These are phyloP conservation scores for Argyresthia goedartella DNA, from an alignment of 2,888 invertebrate genomes.

Conservation along the genomic window DNA sequence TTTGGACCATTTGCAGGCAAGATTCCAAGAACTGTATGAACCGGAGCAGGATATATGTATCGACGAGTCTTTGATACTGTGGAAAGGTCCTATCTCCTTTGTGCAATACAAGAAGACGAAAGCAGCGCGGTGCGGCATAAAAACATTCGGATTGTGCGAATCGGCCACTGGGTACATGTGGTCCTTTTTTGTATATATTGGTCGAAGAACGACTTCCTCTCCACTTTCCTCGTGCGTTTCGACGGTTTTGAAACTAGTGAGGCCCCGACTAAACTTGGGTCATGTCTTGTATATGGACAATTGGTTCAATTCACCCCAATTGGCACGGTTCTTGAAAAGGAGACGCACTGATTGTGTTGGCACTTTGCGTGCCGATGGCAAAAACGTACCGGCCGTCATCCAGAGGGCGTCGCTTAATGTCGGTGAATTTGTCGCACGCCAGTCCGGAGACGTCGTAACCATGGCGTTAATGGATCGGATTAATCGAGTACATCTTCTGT, in stretches of 20 bases:
- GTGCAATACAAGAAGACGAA: neutral
- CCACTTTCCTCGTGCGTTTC: neutral
- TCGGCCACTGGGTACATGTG: constrained; percentile 4
- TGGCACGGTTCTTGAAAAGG: constrained; percentile 2
- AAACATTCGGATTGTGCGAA: constrained; percentile 4
- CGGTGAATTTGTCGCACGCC: neutral
- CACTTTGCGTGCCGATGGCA: neutral
- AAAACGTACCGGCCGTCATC: neutral
- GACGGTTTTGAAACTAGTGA: neutral
- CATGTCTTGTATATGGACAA: constrained; percentile 1
- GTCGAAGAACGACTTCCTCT: neutral
- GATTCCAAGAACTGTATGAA: constrained; percentile 1
- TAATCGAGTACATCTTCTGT: neutral
- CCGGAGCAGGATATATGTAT: neutral
- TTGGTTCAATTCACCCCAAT: constrained; percentile 1
- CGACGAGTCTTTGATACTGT: constrained; percentile 3
- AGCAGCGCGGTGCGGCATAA: constrained; percentile 3
- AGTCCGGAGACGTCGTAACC: neutral
- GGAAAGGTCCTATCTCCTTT: neutral
- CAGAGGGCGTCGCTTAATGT: neutral
- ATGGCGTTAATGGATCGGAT: neutral
- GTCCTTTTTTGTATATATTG: constrained; percentile 3
- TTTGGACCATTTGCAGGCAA: neutral
- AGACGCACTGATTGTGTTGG: constrained; percentile 3
- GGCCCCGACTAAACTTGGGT: neutral